Base-by-base conservation (phyloP, 2,797 vertebrate genomes). In the Enteromius treurensis region DNA sequence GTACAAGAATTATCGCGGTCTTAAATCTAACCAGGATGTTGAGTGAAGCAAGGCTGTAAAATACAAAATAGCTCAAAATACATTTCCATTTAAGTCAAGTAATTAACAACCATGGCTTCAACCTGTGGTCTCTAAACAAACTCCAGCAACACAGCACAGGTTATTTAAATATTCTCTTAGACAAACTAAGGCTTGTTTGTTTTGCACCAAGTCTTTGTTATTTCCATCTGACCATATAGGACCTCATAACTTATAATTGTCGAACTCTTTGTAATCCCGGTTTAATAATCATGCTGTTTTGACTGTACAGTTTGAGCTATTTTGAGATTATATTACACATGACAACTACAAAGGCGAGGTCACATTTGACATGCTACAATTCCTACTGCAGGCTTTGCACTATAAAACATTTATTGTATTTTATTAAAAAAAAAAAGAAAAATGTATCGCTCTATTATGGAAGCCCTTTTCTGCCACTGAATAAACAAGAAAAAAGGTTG, bases 151-250 rank as follows among this genome's bases (percentile, higher is more conserved):
- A 75, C 32, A 77, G 45, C 47, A 79, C 14, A 19, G 34, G 8
- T 37, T 69, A 13, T 19, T 69, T 29, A 29, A 40, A 80, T 40
- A 19, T 42, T 55, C 9, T 80, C 13, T 79, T 70, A 1, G 47
- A 19, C 15, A 70, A 69, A 55, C 47, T 19, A 40, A 68, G 15
- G 21, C n/a, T 77, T 64, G 55, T 77, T 77, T 64, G 15, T 32
- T 64, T 64, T 62, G 2, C 58, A 60, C 15, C 42, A 19, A 26
- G 9, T 47, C 23, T 77, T 64, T 62, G 23, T 45, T 77, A 64
- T 29, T 42, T 77, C 23, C 23, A 77, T 62, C 37, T 3, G 34
- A 58, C 11, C 21, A 40, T 40, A 55, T 23, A 62, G 3, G 32
- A 75, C 7, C 34, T 45, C 15, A 45, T 23, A 60, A 77, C 32